A percentile compares a stretch with the other conserved stretches of the same genome.
Conservation (phyloP, 2,888 invertebrate species). For the Liopterus haemorrhoidalis region DNA sequence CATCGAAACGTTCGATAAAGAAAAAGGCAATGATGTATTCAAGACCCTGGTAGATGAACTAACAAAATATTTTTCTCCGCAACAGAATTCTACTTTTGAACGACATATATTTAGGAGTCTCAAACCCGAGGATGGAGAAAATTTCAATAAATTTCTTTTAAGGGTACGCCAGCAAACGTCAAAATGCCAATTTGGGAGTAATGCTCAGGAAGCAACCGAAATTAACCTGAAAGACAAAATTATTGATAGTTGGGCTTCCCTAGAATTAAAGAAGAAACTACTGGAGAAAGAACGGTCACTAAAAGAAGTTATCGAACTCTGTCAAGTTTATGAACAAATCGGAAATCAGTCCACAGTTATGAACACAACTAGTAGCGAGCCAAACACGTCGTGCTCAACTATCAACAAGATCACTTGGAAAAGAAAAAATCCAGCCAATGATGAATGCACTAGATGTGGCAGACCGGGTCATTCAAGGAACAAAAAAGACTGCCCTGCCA, state of each 20-base stretch:
- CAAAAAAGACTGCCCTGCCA: constrained; percentile 21
- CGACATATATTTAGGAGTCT: constrained; percentile 36
- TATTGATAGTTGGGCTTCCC: constrained; percentile 14
- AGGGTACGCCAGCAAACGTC: constrained; percentile 35
- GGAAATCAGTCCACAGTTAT: constrained; percentile 53
- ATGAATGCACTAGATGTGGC: constrained; percentile 19
- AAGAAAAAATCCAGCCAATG: background rate
- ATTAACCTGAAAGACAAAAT: constrained; percentile 14
- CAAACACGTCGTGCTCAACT: background rate
- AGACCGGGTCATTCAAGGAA: constrained; percentile 9
- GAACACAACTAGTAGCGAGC: constrained; percentile 4
- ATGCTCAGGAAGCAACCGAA: constrained; percentile 10
- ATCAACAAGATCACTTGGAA: background rate
- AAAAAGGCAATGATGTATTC: background rate
- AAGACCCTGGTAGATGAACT: constrained; percentile 5
- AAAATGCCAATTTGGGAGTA: constrained; percentile 33
- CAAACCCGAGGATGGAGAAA: constrained; percentile 34
- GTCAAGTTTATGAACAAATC: constrained; percentile 42
- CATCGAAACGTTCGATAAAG: background rate
- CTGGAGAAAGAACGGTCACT: constrained; percentile 15
- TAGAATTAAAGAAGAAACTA: constrained; percentile 16
- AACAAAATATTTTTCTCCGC: constrained; percentile 24
- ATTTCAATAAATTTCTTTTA: constrained; percentile 35
- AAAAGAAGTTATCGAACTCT: constrained; percentile 17
- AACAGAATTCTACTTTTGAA: constrained; percentile 36